phyloP scores from a whole-genome alignment of 2,888 invertebrate genomes.

The Amblyjoppa proteus region DNA sequence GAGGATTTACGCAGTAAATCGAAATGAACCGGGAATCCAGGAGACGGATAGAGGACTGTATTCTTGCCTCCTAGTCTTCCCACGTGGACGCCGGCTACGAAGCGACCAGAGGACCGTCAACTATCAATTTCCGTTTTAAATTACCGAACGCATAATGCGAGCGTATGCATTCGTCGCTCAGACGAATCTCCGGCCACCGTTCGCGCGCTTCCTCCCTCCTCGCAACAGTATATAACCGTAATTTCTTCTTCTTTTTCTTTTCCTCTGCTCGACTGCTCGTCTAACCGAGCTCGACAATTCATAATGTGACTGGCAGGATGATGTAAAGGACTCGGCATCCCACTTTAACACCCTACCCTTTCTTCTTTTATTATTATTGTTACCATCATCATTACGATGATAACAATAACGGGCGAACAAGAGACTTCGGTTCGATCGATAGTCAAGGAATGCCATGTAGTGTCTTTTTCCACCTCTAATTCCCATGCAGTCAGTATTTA shows the following conservation, averaged over 20 bases:
- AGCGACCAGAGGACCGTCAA: constrained; percentile 73
- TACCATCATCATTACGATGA: not conserved
- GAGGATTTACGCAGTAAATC: not conserved
- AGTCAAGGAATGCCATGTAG: not conserved
- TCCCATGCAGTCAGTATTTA: not conserved
- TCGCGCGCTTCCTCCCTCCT: constrained; percentile 20
- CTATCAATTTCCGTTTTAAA: constrained; percentile 83
- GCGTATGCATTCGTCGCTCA: constrained; percentile 73
- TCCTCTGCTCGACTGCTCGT: constrained; percentile 38
- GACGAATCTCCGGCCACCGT: constrained; percentile 75
- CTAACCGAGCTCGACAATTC: constrained; percentile 30
- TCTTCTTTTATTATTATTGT: not conserved
- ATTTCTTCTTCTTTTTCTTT: constrained; percentile 37
- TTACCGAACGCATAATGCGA: constrained; percentile 79
- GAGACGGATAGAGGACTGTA: constrained; percentile 8
- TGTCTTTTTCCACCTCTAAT: not conserved
- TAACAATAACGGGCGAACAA: not conserved
- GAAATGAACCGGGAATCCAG: not conserved
- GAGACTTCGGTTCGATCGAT: not conserved
- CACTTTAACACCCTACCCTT: not conserved
- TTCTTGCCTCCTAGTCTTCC: constrained; percentile 25
- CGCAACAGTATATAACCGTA: not conserved
- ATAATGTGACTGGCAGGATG: not conserved
- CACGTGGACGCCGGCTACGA: constrained; percentile 56
- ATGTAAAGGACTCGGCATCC: not conserved